These are phyloP conservation scores for Apaloderma vittatum DNA, from an alignment of 2,113 vertebrate species.

Conservation along the genomic window DNA sequence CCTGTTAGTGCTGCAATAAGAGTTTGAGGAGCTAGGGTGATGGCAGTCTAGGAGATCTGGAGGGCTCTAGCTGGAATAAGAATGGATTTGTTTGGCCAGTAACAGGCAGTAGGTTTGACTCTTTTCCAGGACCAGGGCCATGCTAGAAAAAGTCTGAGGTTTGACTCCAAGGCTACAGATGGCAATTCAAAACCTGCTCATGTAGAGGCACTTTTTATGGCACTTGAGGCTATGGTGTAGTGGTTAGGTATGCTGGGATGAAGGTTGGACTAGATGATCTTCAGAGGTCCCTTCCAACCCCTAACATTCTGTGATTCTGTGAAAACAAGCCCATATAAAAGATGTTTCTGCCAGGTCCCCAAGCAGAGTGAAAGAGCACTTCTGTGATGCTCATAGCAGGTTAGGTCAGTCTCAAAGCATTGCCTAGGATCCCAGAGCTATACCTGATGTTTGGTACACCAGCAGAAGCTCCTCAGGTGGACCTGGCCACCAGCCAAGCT, in stretches of 20 bases:
- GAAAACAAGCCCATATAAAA: constrained; percentile 26
- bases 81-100: neutral
- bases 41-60: constrained; percentile 37
- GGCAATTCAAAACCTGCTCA: neutral
- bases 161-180: neutral
- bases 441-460: neutral
- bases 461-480: neutral
- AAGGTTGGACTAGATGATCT: no score
- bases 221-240: no score
- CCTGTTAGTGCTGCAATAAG: neutral
- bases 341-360: neutral
- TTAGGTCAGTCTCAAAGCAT: neutral
- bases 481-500: neutral
- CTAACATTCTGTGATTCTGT: no score
- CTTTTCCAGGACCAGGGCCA: neutral
- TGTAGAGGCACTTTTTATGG: neutral
- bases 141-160: constrained; percentile 11
- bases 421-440: neutral
- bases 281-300: no score
- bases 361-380: neutral
- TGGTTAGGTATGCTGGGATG: no score
- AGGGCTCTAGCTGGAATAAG: constrained; percentile 22
- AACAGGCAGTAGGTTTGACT: constrained; percentile 29
- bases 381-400: neutral
- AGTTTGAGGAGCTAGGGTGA: neutral